phyloP scores from a whole-genome alignment of 2,113 vertebrate species.

The Lepus americanus region DNA sequence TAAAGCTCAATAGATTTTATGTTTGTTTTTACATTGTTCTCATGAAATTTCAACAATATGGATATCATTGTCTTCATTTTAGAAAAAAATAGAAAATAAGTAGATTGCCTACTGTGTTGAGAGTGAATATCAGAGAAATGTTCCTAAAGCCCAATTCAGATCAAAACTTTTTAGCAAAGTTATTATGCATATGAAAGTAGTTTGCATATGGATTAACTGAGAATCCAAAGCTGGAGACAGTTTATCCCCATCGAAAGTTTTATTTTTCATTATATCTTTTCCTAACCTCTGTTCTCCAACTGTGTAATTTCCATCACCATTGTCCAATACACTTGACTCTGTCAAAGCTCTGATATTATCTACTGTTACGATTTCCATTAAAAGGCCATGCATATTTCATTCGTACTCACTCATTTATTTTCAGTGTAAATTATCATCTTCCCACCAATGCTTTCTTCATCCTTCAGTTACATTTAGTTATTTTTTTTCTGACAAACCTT shows the following conservation, averaged over 20 bases:
- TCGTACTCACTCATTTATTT: neutral
- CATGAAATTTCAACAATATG: neutral
- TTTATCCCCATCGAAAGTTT: neutral
- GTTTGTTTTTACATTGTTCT: conserved; percentile 29
- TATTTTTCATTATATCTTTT: neutral
- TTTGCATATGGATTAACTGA: neutral
- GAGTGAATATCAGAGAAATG: neutral
- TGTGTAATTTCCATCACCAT: neutral
- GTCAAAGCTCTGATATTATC: neutral
- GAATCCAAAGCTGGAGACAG: neutral
- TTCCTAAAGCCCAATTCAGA: neutral
- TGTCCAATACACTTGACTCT: rapidly evolving
- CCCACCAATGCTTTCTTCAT: neutral
- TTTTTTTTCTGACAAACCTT: neutral
- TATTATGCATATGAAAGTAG: neutral
- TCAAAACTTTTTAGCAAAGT: neutral
- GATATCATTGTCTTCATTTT: conserved; percentile 14
- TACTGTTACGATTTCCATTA: neutral
- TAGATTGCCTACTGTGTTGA: neutral
- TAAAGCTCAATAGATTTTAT: neutral
- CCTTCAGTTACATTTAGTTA: neutral
- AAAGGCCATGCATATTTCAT: rapidly evolving
- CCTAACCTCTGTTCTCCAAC: neutral
- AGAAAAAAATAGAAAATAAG: neutral
- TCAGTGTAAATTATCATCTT: neutral